phyloP scores from a whole-genome alignment of 1,140 invertebrate genomes.

The Bombus waltoni region DNA sequence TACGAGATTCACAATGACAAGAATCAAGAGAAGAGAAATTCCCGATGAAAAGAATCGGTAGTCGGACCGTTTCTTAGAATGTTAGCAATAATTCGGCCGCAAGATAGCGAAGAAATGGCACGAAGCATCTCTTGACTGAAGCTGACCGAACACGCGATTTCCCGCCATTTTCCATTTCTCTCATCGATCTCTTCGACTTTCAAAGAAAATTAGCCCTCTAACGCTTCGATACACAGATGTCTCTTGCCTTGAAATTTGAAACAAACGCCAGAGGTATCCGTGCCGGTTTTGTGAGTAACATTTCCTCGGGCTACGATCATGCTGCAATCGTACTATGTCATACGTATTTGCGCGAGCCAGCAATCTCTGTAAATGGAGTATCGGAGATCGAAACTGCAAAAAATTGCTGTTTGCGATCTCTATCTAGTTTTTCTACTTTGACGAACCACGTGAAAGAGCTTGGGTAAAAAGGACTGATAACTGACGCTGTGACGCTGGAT shows the following conservation, averaged over 20 bases:
- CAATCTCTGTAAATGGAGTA: slow-evolving; percentile 14
- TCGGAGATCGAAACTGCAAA: not conserved
- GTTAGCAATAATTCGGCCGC: no score
- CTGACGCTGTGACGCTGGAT: not conserved
- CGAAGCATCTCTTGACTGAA: no score
- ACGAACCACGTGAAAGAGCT: no score
- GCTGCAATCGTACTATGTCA: not conserved
- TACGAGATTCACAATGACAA: no score
- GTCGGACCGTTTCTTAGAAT: no score
- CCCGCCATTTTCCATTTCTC: not conserved
- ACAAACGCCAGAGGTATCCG: not conserved
- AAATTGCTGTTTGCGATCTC: not conserved
- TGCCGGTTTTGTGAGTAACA: not conserved
- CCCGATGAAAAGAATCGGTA: no score
- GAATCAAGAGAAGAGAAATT: no score
- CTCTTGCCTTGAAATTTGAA: not conserved
- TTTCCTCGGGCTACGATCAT: not conserved
- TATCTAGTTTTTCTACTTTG: not conserved
- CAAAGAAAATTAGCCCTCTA: slow-evolving; percentile 15
- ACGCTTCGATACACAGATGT: slow-evolving; percentile 29
- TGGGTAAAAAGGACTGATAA: not conserved
- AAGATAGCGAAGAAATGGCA: no score
- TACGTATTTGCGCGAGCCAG: not conserved
- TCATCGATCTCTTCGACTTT: not conserved
- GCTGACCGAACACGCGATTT: not conserved